phyloP scores from a whole-genome alignment of 2,797 vertebrate genomes.

The Schizopygopsis pylzovi region DNA sequence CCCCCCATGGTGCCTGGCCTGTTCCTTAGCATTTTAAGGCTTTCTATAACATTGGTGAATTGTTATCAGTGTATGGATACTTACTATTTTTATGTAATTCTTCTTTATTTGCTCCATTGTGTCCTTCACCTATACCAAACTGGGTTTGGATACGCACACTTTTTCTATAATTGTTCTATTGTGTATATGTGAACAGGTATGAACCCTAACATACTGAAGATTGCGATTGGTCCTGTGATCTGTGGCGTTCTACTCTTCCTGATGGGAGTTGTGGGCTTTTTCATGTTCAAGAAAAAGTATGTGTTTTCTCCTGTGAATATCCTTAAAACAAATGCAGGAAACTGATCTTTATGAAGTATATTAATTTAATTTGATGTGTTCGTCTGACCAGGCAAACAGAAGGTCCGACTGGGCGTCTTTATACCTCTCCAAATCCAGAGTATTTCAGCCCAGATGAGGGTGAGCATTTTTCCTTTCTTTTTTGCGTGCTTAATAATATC shows the following conservation, averaged over 20 bases:
- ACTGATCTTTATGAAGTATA: background rate
- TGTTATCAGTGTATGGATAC: background rate
- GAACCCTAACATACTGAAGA: slow-evolving; percentile 84
- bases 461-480: slow-evolving; percentile 69
- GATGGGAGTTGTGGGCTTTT: slow-evolving; percentile 79
- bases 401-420: slow-evolving; percentile 90
- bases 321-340: background rate
- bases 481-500: slow-evolving; percentile 1
- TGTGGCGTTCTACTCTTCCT: slow-evolving; percentile 84
- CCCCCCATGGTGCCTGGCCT: too few relatives aligned
- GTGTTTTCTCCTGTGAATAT: slow-evolving; percentile 36
- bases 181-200: slow-evolving; percentile 64
- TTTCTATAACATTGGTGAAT: background rate
- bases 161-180: background rate
- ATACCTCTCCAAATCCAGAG: slow-evolving; percentile 94
- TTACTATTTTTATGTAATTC: background rate
- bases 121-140: background rate
- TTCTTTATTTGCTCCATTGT: background rate
- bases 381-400: slow-evolving; percentile 84
- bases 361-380: background rate
- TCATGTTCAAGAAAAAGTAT: slow-evolving; percentile 91
- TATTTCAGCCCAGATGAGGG: slow-evolving; percentile 93
- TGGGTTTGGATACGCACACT: background rate
- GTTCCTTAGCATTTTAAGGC: background rate
- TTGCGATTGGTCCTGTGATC: slow-evolving; percentile 88